Percentiles rank a stretch among this genome's conserved stretches.
These are phyloP conservation scores for Pygathrix nemaeus DNA, from an alignment of 2,113 vertebrate species.

Conservation along the genomic window DNA sequence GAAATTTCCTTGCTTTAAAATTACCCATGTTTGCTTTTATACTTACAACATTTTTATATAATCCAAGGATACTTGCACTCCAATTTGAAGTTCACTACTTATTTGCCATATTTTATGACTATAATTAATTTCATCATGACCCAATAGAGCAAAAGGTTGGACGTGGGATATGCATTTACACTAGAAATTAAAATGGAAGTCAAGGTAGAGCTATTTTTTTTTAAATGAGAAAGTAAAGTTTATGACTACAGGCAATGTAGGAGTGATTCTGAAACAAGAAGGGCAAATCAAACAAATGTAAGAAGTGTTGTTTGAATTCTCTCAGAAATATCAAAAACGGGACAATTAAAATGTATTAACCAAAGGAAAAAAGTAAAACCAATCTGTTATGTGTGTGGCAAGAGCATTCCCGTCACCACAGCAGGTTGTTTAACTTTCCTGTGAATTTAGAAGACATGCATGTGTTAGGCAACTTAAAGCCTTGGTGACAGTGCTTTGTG, in stretches of 20 bases:
- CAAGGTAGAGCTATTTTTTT: not conserved
- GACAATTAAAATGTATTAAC: not conserved
- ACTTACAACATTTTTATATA: not conserved
- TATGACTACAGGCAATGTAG: not conserved
- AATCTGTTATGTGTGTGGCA: not conserved
- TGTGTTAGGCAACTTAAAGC: not conserved
- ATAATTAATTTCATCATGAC: not conserved
- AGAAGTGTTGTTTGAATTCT: not conserved
- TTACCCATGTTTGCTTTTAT: not conserved
- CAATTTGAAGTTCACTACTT: not conserved
- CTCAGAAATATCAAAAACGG: not conserved
- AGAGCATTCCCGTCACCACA: not conserved
- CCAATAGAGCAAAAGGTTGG: not conserved
- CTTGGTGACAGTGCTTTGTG: not conserved
- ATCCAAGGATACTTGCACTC: not conserved
- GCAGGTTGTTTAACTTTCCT: not conserved
- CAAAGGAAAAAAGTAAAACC: not conserved
- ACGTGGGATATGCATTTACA: not conserved
- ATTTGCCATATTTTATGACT: not conserved
- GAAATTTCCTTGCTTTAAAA: not conserved
- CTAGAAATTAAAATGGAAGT: not conserved
- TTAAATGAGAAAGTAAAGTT: not conserved
- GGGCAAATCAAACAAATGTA: not conserved
- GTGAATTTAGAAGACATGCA: not conserved
- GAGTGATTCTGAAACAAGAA: not conserved